Evolutionary conservation across 2,888 invertebrate genomes (phyloP), one percentile per base, ranked within the genome.

Genomic region (Erebia palarica): DNA sequence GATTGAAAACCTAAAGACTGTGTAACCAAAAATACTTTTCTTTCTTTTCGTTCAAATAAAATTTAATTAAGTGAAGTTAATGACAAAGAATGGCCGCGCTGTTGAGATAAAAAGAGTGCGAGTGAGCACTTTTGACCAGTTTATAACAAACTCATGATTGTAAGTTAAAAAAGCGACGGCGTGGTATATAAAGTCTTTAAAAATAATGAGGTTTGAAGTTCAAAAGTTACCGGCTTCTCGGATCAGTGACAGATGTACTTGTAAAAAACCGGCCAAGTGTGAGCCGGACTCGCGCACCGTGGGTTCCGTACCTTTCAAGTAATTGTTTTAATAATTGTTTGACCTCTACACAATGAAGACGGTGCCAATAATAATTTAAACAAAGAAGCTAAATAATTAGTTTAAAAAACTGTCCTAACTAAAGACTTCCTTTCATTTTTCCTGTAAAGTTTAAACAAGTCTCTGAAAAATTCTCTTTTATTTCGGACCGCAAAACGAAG

Each of bases 21-120:
- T 51, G 64, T 53, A 53, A 51, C 51, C 68, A n/a, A 64, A 63
- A 57, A 64, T 64, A 64, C 51, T 59, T 68, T 68, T 65, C 47
- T 66, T 70, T 42, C 44, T 21, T 13, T 18, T 49, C 44, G 65
- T 55, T 70, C 21, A 55, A 70, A 70, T 65, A 69, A 69, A 69
- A 69, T 69, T 69, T 69, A 65, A 69, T 61, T 70, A 65, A 42
- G 65, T 66, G 60, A 61, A 66, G 65, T 70, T 70, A 66, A 66
- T 66, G 65, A 59, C 55, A 42, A 61, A 47, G 60, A 70, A 66
- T 70, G 44, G 60, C 21, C 55, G 21, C 27, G 47, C 36, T 10
- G 57, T 58, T 53, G 14, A 49, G 49, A 36, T 36, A 68, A 65
- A 69, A 65, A 65, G 36, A 63, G 57, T 64, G 69, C 63, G 36